Evolutionary conservation across 2,888 invertebrate genomes (phyloP).

Genomic region (Andricus quercusramuli): DNA sequence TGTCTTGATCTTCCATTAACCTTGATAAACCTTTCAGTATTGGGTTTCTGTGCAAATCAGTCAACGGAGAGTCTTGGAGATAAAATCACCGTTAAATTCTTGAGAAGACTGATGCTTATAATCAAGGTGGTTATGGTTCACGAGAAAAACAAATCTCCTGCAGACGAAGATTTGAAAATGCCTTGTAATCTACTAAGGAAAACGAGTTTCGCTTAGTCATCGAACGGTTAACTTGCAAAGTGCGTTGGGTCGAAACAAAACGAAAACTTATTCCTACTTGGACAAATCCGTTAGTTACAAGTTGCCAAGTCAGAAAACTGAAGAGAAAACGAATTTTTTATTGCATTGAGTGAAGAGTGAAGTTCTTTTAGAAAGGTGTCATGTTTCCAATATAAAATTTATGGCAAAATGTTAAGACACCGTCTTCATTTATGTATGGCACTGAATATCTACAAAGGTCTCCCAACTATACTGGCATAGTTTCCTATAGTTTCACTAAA

Average conservation of each 20-base stretch:
- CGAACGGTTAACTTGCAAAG: slow-evolving; percentile 15
- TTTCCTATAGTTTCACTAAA: no score
- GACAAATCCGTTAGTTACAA: slow-evolving; percentile 2
- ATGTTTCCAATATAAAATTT: background rate
- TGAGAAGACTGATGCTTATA: background rate
- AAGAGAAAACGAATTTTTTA: slow-evolving; percentile 2
- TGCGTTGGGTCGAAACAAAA: slow-evolving; percentile 13
- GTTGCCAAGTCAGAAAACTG: background rate
- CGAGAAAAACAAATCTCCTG: background rate
- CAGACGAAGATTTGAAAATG: slow-evolving; percentile 15
- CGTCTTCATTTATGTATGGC: background rate
- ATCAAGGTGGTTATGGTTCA: background rate
- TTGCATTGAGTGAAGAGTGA: no score
- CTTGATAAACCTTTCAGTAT: slow-evolving; percentile 1
- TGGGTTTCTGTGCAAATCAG: background rate
- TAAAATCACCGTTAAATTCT: slow-evolving; percentile 20
- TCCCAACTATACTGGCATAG: background rate
- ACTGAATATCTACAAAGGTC: background rate
- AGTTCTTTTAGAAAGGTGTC: background rate
- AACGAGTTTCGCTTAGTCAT: slow-evolving; percentile 30
- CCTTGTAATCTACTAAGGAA: slow-evolving; percentile 18
- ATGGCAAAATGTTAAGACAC: background rate
- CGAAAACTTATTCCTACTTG: background rate
- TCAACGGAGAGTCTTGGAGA: background rate
- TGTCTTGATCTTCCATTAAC: background rate